Evolutionary conservation across 2,888 invertebrate species (phyloP).

Genomic region (Cosmopolites sordidus): DNA sequence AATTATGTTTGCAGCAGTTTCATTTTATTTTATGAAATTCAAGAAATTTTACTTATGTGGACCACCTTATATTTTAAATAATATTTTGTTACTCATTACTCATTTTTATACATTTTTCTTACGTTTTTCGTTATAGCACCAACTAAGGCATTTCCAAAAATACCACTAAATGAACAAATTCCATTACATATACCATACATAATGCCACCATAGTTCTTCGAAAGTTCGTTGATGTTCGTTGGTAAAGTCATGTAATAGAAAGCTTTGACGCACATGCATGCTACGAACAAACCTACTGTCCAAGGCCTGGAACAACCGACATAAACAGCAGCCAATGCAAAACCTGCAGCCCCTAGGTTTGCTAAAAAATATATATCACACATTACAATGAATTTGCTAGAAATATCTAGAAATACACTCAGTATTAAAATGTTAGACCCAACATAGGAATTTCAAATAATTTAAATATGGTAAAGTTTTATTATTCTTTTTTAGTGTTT

Average conservation of each 20-base stretch:
- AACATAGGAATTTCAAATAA: too few species aligned
- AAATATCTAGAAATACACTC: too few species aligned
- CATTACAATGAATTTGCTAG: too few species aligned
- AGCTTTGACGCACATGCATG: slow-evolving; percentile 61
- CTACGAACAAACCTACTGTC: slow-evolving; percentile 54
- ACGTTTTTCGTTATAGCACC: slow-evolving; percentile 58
- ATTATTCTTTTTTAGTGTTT: too few species aligned
- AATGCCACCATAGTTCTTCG: slow-evolving; percentile 59
- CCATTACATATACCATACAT: slow-evolving; percentile 60
- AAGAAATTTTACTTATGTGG: too few species aligned
- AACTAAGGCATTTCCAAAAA: slow-evolving; percentile 55
- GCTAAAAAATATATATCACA: slow-evolving; percentile 52
- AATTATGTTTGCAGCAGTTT: too few species aligned
- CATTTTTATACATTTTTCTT: too few species aligned
- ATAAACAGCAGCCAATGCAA: slow-evolving; percentile 59
- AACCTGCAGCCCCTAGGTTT: slow-evolving; percentile 57
- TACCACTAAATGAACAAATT: slow-evolving; percentile 55
- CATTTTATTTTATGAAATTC: too few species aligned
- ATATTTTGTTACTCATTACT: too few species aligned
- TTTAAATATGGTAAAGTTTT: too few species aligned
- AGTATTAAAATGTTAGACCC: too few species aligned
- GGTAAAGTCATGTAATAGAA: slow-evolving; percentile 62
- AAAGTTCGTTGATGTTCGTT: slow-evolving; percentile 59
- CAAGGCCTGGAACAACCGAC: slow-evolving; percentile 54
- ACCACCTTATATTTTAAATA: too few species aligned